Evolutionary conservation across 1,140 invertebrate species (phyloP).

Genomic region (Microplitis mediator): DNA sequence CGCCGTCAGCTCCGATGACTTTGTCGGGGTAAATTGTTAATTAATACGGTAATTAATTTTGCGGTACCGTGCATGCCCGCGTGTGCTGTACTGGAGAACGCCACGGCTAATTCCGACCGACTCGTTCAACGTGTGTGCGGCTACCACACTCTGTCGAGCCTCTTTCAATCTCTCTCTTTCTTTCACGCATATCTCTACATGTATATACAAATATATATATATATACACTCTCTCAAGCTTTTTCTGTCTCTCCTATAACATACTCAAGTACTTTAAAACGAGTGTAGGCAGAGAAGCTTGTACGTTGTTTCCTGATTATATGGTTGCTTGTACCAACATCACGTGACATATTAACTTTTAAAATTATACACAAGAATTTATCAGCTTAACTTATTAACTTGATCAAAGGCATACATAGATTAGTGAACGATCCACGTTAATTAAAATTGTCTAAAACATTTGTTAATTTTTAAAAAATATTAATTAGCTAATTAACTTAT

Average conservation of each 20-base stretch:
- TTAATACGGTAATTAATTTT: slow-evolving; percentile 55
- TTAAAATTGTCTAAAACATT: too few relatives aligned
- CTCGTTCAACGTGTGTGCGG: slow-evolving; percentile 4
- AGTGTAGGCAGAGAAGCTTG: background rate
- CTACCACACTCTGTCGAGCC: slow-evolving; percentile 20
- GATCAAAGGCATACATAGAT: too few relatives aligned
- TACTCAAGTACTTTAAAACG: too few relatives aligned
- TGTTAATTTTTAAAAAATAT: too few relatives aligned
- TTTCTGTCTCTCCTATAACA: slow-evolving; percentile 3
- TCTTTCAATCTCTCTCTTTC: slow-evolving; percentile 6
- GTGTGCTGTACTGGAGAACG: slow-evolving; percentile 1
- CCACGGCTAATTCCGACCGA: slow-evolving; percentile 38
- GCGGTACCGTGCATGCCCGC: slow-evolving; percentile 34
- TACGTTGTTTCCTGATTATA: background rate
- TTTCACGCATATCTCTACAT: background rate
- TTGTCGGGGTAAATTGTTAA: slow-evolving; percentile 51
- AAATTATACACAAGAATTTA: too few relatives aligned
- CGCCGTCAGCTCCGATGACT: slow-evolving; percentile 34
- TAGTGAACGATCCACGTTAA: too few relatives aligned
- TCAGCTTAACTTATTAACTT: too few relatives aligned
- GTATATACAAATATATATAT: background rate
- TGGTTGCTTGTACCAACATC: background rate
- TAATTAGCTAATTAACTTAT: too few relatives aligned
- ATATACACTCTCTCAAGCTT: background rate
- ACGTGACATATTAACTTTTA: background rate